Evolutionary conservation across 1,140 invertebrate species (phyloP), one percentile per base, ranked within the genome.

Genomic region (Adelges cooleyi): DNA sequence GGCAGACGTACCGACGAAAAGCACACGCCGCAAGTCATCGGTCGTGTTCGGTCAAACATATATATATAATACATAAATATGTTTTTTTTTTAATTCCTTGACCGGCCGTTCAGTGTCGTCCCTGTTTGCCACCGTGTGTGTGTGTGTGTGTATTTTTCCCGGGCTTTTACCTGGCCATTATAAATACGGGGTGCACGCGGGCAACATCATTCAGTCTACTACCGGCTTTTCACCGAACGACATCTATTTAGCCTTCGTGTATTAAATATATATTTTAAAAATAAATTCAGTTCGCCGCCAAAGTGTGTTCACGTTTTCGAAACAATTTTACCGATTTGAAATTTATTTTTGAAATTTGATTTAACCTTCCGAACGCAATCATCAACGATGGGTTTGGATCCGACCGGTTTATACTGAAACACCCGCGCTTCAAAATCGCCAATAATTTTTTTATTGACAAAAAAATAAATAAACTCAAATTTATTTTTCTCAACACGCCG

Each of bases 151-250:
- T n/a, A n/a, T 27, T 42, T 56, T 62, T 62, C 42, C 56, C 56
- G 42, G 56, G 56, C 42, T 48, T 62, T 62, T 62, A 59, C 54
- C 54, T 38, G 40, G 40, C 40, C 40, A 46, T 62, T 62, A 62
- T 62, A 62, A 62, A 62, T 62, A 62, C 56, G 56, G 56, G 56
- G 56, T 62, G 56, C 56, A 62, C 40, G 56, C 56, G 56, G 17
- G 29, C 56, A 9, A 62, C 56, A 22, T n/a, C 42, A 48, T 46
- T 62, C 56, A 62, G 56, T 62, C 25, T 48, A 40, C 42, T 40
- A 62, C 56, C 56, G 56, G 56, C 56, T 59, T 56, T 56, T 27
- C 54, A 15, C 20, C 56, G 38, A 42, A 46, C 42, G 54, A 59
- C 56, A 48, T n/a, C n/a, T n/a, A n/a, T n/a, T n/a, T n/a, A n/a